Evolutionary conservation across 2,888 invertebrate genomes (phyloP), one percentile per base, ranked within the genome.

Genomic region (Trachelus stipa): DNA sequence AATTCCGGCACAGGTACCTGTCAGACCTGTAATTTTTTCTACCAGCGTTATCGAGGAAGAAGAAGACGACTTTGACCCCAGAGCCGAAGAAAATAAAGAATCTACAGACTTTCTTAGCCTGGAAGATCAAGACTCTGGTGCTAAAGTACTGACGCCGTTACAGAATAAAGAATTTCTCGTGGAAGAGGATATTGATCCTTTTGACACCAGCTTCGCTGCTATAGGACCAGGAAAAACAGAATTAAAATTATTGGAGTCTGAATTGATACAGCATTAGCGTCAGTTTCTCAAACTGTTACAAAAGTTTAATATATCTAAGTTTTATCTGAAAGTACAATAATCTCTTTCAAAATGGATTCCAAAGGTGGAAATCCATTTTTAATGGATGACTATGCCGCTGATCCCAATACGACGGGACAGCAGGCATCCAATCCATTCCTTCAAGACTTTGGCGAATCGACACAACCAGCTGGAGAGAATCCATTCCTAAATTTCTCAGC

Each of bases 161-260:
- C 92, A 84, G 89, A 92, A 85, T 83, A 92, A 84, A 34, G 83
- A 87, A n/a, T 80, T 86, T 37, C 77, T 82, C 69, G 88, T 92
- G 75, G 90, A 90, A 56, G 93, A 93, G 76, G 92, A 95, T 83
- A 90, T 93, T 56, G 97, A 97, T 92, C 97, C 97, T 0, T 97
- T 97, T 87, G 97, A 97, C 88, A 97, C 97, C 0, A 96, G 96
- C 6, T 95, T 96, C 85, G 96, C 96, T 0, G 93, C 93, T 75
- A 93, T 97, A 73, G 94, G 94, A 81, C 96, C 96, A 0, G 96
- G 97, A 3, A 94, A 94, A 89, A 94, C 96, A 0, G 97, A 97
- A 91, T 90, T 97, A 0, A 96, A 96, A 88, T 90, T 96, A 33
- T 91, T 97, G 0, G 97, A 97, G 90, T 95, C 95, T 75, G 96